Base-by-base conservation (phyloP, 2,797 vertebrate species). In the Crenichthys baileyi region DNA sequence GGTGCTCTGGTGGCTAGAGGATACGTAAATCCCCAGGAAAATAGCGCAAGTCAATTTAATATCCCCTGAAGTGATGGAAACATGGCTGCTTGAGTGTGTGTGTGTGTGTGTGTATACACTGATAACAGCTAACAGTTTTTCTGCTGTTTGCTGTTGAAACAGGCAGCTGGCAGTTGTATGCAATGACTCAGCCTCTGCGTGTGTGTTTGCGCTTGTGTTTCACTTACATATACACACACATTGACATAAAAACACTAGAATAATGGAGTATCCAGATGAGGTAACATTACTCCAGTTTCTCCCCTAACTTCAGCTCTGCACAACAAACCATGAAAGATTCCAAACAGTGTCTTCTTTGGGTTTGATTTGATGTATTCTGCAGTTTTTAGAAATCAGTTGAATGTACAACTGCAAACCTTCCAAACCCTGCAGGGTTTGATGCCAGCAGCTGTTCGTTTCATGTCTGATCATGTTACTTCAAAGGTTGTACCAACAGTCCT, bases 251-350 rank as follows among this genome's bases (percentile, higher is more conserved):
- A 46, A 79, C 81, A 73, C 29, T 39, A 67, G 79, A 80, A 85
- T 88, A 84, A 92, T 90, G 84, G 71, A 83, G 80, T 79, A 86
- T 89, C 89, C 89, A 91, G 90, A 89, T 89, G 88, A 91, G 78
- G 85, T 79, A 83, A 82, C 73, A 58, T 41, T 16, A 29, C 80
- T 89, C 77, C 61, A 18, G 67, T 73, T 85, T 78, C 82, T 82
- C 75, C 68, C 24, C 31, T 53, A 58, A 48, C 80, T 73, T 77
- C 76, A 56, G 46, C 36, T 83, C 61, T n/a, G 61, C 75, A 70
- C 29, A 26, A 22, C 7, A 11, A 24, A 36, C 70, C 22, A 41
- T 44, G 24, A 68, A 44, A 44, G 67, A 44, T 70, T 24, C 16
- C 41, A 46, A 44, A 11, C 67, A 44, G 65, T 68, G 9, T 12